Evolutionary conservation across 2,888 invertebrate genomes (phyloP), one percentile per base, ranked within the genome.

Genomic region (Pristionchus arcanus): DNA sequence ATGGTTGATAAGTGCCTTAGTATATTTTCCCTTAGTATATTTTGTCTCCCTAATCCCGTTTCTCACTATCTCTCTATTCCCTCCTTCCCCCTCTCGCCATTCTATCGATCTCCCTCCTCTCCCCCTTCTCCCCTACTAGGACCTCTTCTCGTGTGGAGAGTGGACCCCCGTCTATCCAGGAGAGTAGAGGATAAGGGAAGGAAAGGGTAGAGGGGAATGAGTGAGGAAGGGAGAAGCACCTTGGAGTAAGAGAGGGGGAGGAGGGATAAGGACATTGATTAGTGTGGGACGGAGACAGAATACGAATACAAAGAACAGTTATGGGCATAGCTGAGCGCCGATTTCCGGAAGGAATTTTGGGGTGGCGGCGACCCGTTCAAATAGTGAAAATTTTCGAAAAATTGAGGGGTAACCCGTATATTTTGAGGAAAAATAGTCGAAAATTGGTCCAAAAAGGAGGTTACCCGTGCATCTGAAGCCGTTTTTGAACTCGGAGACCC

Each of bases 51-150:
- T 85, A 21, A 49, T 42, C 59, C 87, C 87, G 66, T 37, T 66
- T 16, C 31, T 19, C 49, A 55, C 85, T 87, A 37, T 49, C 87
- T 66, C 71, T 21, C 71, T n/a, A 68, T n/a, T 28, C 55, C 31
- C 59, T 55, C 59, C 31, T 4, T 53, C 53, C 55, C 19, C 84
- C 9, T 28, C 83, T 49, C 81, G 13, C 81, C 49, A 21, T 11
- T 25, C 63, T 71, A 87, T 87, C 87, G 87, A 87, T 87, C 55
- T 31, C 34, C 49, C 86, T 86, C 85, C 63, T 25, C 9, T 66
- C 21, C 86, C 34, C 21, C 34, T 15, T 16, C 21, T 68, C 84
- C 49, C 84, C 84, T 19, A 85, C 59, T 59, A 55, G 84, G 84
- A 85, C 55, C 59, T 55, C 55, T 34, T 85, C 59, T 31, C 84